Base-by-base conservation (phyloP, 2,888 invertebrate species). In the Hybos culiciformis region DNA sequence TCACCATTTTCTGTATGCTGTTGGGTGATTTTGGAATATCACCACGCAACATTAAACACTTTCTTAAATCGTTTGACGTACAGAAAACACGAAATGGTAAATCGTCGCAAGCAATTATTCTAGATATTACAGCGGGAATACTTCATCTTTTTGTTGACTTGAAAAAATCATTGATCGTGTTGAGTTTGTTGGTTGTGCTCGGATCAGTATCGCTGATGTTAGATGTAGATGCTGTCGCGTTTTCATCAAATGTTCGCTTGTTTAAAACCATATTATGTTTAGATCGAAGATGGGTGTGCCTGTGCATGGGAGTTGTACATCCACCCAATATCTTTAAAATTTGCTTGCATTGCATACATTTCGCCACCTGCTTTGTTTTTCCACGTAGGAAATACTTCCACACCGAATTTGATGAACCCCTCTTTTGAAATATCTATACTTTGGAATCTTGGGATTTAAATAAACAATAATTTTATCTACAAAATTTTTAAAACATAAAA, bases 91-190 rank as follows among this genome's bases (percentile, higher is more conserved):
- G 11, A 29, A 41, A 36, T 11, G 41, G 19, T 15, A 41, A 36
- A 36, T 36, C 26, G 19, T 41, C 41, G 7, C 12, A 17, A 20
- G 36, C 41, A 26, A 33, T 23, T 29, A 41, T 36, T 36, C 41
- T 34, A 6, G 41, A n/a, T 17, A 41, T 11, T 11, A 41, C 24
- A 12, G 26, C 26, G 12, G 4, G 11, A 26, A 26, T 12, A 26
- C 4, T 26, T 26, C 12, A 9, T 9, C 12, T 12, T 26, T 12
- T 12, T 26, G 9, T 26, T 6, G 26, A 26, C 9, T 12, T 26
- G 12, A 12, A 26, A 26, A 26, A 26, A 26, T 26, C 26, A 12
- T 26, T 26, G 26, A 26, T 26, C 26, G 31, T 26, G 9, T n/a
- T 29, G n/a, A 4, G 5, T 23, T 23, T 26, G 9, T 12, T 26